Base-by-base conservation (phyloP, 1,140 invertebrate species). In the Drosophila nannoptera region DNA sequence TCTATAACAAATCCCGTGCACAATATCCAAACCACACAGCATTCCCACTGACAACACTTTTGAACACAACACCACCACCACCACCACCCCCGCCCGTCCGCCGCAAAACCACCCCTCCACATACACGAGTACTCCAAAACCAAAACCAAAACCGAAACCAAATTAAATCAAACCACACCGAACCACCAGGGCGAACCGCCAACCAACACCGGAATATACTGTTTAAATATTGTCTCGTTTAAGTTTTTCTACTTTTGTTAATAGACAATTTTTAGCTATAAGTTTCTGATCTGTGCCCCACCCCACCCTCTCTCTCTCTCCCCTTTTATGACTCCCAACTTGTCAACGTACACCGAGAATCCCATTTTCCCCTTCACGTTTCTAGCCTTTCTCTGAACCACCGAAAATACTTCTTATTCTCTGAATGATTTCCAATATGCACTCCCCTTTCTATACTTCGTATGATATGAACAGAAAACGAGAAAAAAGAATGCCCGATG, bases 201-300 rank as follows among this genome's bases (percentile, higher is more conserved):
- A 43, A 43, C 35, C 54, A 55, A 69, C 62, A 82, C 60, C 78
- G 63, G 64, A 78, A 73, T 58, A 69, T 58, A 73, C 48, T 86
- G 66, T 70, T 76, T 46, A 76, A 73, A 80, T 73, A 78, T 73
- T 81, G 65, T 84, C 65, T 76, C 58, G 69, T 65, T 83, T 83
- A 84, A 84, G 80, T 73, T 73, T 82, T 80, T 64, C 46, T 53
- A 55, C 64, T 64, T 65, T 69, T 83, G 75, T 74, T 82, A 74
- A 50, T 83, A 76, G 73, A 80, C 73, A 67, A 64, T 59, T 22
- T 70, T 49, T 83, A 83, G 80, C 14, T 63, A 40, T 83, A 83
- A 83, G 80, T 68, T 78, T 75, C 64, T 67, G 63, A 38, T 59
- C 54, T 75, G 70, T 64, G 60, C 48, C 43, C 62, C 65, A 45